phyloP scores from a whole-genome alignment of 2,888 invertebrate species.

The Cerceris rybyensis region DNA sequence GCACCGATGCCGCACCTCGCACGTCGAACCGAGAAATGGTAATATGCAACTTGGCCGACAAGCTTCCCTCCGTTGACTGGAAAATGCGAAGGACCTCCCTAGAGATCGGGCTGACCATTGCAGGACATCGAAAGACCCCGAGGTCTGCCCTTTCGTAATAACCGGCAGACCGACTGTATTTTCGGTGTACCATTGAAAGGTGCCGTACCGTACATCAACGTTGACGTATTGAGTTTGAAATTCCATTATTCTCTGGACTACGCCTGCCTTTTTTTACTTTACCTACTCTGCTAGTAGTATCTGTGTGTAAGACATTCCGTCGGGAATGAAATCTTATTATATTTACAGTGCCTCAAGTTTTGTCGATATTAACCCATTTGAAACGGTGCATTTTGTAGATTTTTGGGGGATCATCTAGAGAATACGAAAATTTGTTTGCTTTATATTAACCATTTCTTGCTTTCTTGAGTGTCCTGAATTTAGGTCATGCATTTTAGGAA shows the following conservation, averaged over 20 bases:
- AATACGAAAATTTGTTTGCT: no score
- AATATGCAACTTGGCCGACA: constrained; percentile 74
- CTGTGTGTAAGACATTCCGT: no score
- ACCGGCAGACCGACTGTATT: constrained; percentile 18
- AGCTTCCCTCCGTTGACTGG: constrained; percentile 72
- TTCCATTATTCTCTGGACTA: background rate
- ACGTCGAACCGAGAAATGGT: constrained; percentile 75
- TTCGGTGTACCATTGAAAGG: constrained; percentile 32
- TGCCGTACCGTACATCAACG: constrained; percentile 16
- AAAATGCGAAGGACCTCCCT: constrained; percentile 76
- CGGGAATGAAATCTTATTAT: no score
- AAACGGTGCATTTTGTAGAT: no score
- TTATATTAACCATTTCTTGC: no score
- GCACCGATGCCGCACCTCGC: constrained; percentile 54
- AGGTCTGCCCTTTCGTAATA: constrained; percentile 61
- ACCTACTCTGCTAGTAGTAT: no score
- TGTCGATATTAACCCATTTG: no score
- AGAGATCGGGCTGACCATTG: constrained; percentile 65
- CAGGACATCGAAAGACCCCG: constrained; percentile 66
- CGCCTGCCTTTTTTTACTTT: background rate
- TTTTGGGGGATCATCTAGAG: no score
- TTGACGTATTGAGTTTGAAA: constrained; percentile 19
- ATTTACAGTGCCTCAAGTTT: no score
- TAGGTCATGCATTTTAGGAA: no score
- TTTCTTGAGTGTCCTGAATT: no score